Evolutionary conservation across 2,113 vertebrate genomes (phyloP).

Genomic region (Tupaia tana): DNA sequence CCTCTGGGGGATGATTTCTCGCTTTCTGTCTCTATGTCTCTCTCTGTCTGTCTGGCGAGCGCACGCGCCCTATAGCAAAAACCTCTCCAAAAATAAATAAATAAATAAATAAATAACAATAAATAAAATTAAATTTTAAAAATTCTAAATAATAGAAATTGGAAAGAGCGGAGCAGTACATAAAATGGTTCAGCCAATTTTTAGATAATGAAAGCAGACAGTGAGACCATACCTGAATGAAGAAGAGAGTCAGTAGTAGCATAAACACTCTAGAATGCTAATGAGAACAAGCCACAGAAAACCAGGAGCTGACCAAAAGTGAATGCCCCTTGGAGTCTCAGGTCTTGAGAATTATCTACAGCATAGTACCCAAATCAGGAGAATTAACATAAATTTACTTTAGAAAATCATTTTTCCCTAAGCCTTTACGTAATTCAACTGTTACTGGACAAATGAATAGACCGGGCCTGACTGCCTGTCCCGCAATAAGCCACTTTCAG

Average conservation of each 20-base stretch:
- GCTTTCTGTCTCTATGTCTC: too few relatives aligned
- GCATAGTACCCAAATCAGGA: neutral
- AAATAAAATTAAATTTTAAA: too few relatives aligned
- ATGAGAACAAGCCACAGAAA: neutral
- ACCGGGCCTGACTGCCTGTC: too few relatives aligned
- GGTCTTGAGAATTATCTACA: neutral
- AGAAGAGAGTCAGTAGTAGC: neutral
- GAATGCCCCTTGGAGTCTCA: rapidly evolving
- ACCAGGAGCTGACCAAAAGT: neutral
- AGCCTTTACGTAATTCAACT: neutral
- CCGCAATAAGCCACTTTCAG: too few relatives aligned
- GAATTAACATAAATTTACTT: neutral
- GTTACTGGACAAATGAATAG: too few relatives aligned
- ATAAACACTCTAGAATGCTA: neutral
- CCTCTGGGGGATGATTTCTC: too few relatives aligned
- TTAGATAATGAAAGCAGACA: neutral
- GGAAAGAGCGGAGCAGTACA: neutral
- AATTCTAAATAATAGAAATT: too few relatives aligned
- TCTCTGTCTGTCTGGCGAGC: too few relatives aligned
- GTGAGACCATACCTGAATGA: neutral
- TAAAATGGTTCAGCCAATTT: neutral
- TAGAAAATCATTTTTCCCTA: neutral
- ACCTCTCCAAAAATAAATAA: too few relatives aligned
- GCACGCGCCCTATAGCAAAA: too few relatives aligned
- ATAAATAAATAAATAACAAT: too few relatives aligned